Conservation (phyloP, 2,113 vertebrate species). For the Pterocles orientalis region DNA sequence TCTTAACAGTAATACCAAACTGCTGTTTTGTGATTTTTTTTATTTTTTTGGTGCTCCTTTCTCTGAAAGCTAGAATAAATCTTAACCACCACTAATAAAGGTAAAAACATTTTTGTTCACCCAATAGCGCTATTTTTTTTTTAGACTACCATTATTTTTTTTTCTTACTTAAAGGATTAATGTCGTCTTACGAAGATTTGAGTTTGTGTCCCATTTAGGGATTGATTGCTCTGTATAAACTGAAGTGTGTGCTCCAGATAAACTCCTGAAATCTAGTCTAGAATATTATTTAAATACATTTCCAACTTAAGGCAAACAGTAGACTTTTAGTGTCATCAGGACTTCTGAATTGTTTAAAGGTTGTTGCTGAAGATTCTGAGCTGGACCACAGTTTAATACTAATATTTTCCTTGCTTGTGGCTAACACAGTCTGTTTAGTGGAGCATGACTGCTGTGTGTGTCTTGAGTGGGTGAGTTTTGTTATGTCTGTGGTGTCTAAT, state of each 20-base stretch:
- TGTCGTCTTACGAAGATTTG: neutral
- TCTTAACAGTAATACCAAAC: neutral
- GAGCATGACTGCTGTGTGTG: neutral
- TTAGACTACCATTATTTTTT: neutral
- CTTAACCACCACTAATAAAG: neutral
- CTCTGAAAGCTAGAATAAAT: neutral
- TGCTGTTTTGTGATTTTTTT: neutral
- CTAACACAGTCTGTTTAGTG: neutral
- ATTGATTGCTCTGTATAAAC: neutral
- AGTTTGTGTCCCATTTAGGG: neutral
- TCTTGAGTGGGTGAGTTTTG: neutral
- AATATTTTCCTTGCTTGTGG: neutral
- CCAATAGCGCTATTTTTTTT: neutral
- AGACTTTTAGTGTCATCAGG: neutral
- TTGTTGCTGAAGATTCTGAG: neutral
- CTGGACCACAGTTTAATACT: neutral
- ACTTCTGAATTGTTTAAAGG: neutral
- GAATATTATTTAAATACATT: neutral
- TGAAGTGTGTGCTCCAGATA: neutral
- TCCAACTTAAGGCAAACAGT: neutral
- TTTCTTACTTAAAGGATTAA: neutral
- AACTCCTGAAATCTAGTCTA: neutral
- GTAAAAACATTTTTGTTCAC: neutral
- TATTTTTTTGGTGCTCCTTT: neutral
- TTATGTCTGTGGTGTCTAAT: neutral